Evolutionary conservation across 2,113 vertebrate species (phyloP).

Genomic region (Gymnobelideus leadbeateri): DNA sequence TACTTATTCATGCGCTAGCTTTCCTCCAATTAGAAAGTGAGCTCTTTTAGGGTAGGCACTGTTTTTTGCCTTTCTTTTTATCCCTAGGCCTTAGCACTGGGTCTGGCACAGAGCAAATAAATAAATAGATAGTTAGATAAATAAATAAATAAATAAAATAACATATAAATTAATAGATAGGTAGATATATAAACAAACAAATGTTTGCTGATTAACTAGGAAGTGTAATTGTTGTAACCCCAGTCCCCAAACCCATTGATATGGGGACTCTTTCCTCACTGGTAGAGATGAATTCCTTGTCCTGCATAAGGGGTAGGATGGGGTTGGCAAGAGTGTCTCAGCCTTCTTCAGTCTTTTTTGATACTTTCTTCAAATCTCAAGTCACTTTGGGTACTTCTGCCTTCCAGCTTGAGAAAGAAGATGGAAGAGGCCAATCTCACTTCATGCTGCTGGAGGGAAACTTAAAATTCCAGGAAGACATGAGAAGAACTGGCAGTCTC

Average conservation of each 20-base stretch:
- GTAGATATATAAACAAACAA: no score
- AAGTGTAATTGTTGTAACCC: not conserved
- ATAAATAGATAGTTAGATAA: no score
- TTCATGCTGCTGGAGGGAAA: not conserved
- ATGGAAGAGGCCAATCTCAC: not conserved
- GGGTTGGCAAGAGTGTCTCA: not conserved
- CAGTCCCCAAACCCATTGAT: not conserved
- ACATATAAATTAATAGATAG: no score
- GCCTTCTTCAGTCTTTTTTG: not conserved
- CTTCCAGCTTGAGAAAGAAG: not conserved
- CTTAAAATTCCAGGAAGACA: not conserved
- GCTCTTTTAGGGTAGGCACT: no score
- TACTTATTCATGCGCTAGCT: not conserved
- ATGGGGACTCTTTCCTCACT: not conserved
- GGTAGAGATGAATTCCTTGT: not conserved
- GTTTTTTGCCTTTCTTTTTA: not conserved
- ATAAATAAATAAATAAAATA: no score
- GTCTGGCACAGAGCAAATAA: not conserved
- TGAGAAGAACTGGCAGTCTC: not conserved
- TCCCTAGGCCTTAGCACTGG: not conserved
- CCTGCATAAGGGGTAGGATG: not conserved
- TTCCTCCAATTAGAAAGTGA: not conserved
- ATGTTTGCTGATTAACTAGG: not conserved
- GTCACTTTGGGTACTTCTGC: not conserved
- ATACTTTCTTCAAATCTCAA: not conserved